Evolutionary conservation across 37 sponge, comb jelly and placozoan species (phyloP), one percentile per base, ranked within the genome.

Genomic region (Ephydatia muelleri): DNA sequence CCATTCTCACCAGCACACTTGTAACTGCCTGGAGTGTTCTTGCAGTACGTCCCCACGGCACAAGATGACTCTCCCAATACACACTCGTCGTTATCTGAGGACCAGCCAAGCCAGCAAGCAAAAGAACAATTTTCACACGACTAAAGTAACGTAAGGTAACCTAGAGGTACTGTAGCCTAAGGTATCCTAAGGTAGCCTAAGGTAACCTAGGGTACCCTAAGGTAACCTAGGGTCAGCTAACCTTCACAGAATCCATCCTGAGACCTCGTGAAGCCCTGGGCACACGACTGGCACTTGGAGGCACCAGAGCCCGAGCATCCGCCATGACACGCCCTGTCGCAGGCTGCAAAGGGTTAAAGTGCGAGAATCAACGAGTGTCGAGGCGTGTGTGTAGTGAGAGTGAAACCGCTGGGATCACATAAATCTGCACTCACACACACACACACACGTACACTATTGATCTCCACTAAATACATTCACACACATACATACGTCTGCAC

Each of bases 81-180:
- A 81, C 97, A 96, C 80, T 96, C 97, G 75, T 96, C 81, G 38
- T 91, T 86, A 74, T 89, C 90, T 89, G 76, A 38, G 2, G 81
- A 31, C 64, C 30, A 48, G 22, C 1, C 25, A 57, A 11, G 2
- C 19, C 5, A 31, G 38, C 25, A 39, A 35, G 39, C 37, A 38
- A 75, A 14, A 12, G 13, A 16, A 75, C n/a, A n/a, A n/a, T n/a
- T 34, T 16, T 35, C 76, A 35, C 25, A 38, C 49, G 78, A 65
- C 66, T 21, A 65, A 65, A 8, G 47, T 4, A 8, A 8, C 6
- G 47, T 43, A 4, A 43, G 4, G 47, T 4, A 8, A 43, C 47
- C 47, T 11, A 43, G 47, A 8, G 47, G 47, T 43, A 43, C 6
- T 43, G 47, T 43, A 4, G 47, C 6, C n/a, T n/a, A n/a, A n/a